These are phyloP conservation scores for Scortum barcoo DNA, from an alignment of 2,113 vertebrate genomes.

Conservation along the genomic window DNA sequence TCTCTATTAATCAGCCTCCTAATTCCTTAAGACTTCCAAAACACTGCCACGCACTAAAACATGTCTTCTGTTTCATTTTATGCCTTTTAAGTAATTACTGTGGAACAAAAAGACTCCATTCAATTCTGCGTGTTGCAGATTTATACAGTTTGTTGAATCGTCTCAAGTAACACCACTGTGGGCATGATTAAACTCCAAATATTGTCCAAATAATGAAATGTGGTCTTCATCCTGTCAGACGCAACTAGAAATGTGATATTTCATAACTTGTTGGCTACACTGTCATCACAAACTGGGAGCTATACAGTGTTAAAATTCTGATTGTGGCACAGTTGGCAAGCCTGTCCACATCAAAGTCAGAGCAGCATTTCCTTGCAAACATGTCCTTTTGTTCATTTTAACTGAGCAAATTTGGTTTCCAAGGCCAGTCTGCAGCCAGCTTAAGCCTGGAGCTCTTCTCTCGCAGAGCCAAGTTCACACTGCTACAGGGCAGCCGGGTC, in stretches of 20 bases:
- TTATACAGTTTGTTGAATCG: not conserved
- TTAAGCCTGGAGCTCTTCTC: conserved; percentile 25
- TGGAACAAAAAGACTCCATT: not conserved
- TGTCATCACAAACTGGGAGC: conserved; percentile 2
- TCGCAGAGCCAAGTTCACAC: conserved; percentile 47
- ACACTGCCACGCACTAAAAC: not conserved
- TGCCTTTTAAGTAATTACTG: not conserved
- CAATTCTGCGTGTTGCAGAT: not conserved
- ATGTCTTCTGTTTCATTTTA: not conserved
- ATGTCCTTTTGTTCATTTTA: conserved; percentile 36
- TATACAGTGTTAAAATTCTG: not conserved
- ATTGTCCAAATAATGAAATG: not conserved
- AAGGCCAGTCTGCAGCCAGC: conserved; percentile 7
- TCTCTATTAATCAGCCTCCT: not conserved
- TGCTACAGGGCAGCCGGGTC: conserved; percentile 34
- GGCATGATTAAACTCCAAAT: not conserved
- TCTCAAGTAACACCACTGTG: not conserved
- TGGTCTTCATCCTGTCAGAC: not conserved
- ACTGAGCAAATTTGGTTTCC: conserved; percentile 32
- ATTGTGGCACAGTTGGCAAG: conserved; percentile 10
- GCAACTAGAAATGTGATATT: not conserved
- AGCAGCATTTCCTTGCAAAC: conserved; percentile 23
- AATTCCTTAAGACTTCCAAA: not conserved
- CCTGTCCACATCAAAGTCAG: not conserved
- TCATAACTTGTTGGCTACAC: not conserved